phyloP scores from a whole-genome alignment of 2,113 vertebrate species.

The Mesembrinibis cayennensis region DNA sequence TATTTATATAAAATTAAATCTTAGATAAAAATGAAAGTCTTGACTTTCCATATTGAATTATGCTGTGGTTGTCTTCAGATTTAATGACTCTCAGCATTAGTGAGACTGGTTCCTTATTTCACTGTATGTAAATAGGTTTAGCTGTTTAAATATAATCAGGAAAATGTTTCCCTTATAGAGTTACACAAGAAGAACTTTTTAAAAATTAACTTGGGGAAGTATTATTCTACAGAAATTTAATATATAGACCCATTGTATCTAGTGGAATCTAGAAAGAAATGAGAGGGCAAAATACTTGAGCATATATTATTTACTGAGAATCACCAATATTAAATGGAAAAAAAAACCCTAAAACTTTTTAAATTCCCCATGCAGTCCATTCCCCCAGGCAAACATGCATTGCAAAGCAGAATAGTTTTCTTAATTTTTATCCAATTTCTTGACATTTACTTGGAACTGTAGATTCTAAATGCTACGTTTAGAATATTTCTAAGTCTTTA shows the following conservation, averaged over 20 bases:
- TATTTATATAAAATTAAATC: background rate
- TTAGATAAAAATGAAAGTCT: background rate
- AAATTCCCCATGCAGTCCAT: background rate
- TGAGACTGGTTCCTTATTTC: background rate
- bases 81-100: background rate
- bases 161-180: background rate
- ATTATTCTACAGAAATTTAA: constrained; percentile 22
- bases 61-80: background rate
- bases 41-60: background rate
- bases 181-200: background rate
- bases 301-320: constrained; percentile 36
- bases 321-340: constrained; percentile 16
- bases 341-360: background rate
- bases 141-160: background rate
- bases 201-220: background rate
- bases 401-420: constrained; percentile 26
- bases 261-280: constrained; percentile 29
- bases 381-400: background rate
- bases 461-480: constrained; percentile 43
- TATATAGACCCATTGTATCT: constrained; percentile 17
- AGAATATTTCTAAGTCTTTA: constrained; percentile 10
- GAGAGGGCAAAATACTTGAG: background rate
- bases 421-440: constrained; percentile 53
- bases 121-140: background rate
- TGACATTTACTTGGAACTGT: background rate